Conservation (phyloP, 2,113 vertebrate species). For the Pelobates fuscus region DNA sequence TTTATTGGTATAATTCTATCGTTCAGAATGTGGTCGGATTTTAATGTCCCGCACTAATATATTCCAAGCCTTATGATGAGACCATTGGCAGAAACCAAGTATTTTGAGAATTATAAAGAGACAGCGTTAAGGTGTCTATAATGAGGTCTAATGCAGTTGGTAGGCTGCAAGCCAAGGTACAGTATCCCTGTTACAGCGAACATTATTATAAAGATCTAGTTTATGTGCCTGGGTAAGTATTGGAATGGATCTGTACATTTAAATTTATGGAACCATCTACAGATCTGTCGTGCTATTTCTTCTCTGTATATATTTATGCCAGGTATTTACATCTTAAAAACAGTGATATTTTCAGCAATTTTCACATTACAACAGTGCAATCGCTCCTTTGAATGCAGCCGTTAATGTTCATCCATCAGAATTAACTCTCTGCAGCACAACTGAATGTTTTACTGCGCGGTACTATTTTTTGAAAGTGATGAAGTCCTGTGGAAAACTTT, state of each 20-base stretch:
- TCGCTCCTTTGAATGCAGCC: slow-evolving; percentile 37
- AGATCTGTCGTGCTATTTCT: slow-evolving; percentile 27
- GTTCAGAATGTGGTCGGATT: slow-evolving; percentile 57
- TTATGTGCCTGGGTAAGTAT: slow-evolving; percentile 39
- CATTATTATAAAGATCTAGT: slow-evolving; percentile 49
- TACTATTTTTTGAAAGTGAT: slow-evolving; percentile 10
- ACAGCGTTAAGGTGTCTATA: slow-evolving; percentile 41
- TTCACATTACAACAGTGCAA: slow-evolving; percentile 37
- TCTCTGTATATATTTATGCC: slow-evolving; percentile 43
- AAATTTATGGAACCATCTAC: slow-evolving; percentile 42
- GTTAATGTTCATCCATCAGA: slow-evolving; percentile 36
- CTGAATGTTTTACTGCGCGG: slow-evolving; percentile 7
- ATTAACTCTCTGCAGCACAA: slow-evolving; percentile 36
- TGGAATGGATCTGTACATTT: slow-evolving; percentile 40
- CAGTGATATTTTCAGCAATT: slow-evolving; percentile 48
- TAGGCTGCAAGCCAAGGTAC: slow-evolving; percentile 37
- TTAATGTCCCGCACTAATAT: slow-evolving; percentile 60
- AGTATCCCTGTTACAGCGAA: slow-evolving; percentile 24
- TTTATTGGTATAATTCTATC: slow-evolving; percentile 67
- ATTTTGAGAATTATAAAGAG: slow-evolving; percentile 39
- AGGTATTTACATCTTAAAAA: slow-evolving; percentile 51
- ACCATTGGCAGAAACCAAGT: slow-evolving; percentile 30
- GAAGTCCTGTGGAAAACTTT: neutral
- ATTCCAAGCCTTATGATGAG: slow-evolving; percentile 61
- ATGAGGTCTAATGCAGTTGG: slow-evolving; percentile 46